These are phyloP conservation scores for Vanessa cardui DNA, from an alignment of 2,888 invertebrate genomes.

Conservation along the genomic window DNA sequence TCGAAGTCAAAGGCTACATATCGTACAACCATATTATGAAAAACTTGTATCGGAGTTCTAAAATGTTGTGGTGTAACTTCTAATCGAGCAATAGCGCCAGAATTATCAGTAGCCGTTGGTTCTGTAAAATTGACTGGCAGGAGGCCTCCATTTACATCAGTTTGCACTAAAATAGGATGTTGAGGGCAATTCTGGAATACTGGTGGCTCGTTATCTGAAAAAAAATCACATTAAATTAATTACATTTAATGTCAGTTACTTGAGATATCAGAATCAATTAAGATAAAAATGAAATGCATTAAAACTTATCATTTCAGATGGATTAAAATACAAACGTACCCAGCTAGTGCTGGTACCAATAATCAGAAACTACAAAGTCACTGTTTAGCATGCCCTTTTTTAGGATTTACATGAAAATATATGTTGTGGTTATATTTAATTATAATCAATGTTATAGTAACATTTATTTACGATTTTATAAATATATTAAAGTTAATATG, in stretches of 20 bases:
- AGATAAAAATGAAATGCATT: too few species aligned
- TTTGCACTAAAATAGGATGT: conserved; percentile 94
- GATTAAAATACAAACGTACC: too few species aligned
- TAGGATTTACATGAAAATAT: too few species aligned
- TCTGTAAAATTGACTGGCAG: conserved; percentile 96
- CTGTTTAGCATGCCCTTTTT: too few species aligned
- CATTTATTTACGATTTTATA: too few species aligned
- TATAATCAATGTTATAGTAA: too few species aligned
- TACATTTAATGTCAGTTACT: background rate
- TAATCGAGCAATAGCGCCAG: conserved; percentile 95
- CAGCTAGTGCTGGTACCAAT: too few species aligned
- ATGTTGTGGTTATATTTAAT: too few species aligned
- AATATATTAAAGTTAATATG: too few species aligned
- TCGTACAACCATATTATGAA: conserved; percentile 95
- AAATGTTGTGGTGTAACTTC: conserved; percentile 97
- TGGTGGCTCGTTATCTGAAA: conserved; percentile 95
- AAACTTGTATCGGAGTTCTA: conserved; percentile 92
- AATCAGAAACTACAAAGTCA: too few species aligned
- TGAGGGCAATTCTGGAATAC: conserved; percentile 98
- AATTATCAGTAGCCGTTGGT: conserved; percentile 97
- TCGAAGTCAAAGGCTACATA: conserved; percentile 99
- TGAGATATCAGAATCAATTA: background rate
- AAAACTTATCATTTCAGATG: too few species aligned
- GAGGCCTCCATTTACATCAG: conserved; percentile 94
- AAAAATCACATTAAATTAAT: conserved; percentile 18